Base-by-base conservation (phyloP, 2,797 vertebrate species). In the Sebastes reedi region DNA sequence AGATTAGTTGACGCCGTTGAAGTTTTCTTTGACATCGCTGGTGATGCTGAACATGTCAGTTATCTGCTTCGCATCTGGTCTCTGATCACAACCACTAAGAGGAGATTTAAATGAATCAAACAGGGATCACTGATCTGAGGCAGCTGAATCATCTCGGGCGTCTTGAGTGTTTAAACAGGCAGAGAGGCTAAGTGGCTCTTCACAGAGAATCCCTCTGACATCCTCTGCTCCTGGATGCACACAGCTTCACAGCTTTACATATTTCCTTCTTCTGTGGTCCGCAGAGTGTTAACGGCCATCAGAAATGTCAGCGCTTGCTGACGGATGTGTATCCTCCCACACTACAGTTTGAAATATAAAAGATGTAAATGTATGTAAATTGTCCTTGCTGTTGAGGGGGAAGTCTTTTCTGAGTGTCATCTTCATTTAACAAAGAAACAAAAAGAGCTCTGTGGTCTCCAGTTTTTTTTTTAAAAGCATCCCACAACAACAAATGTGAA, bases 301-400 rank as follows among this genome's bases (percentile, higher is more conserved):
- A 87, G 75, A 82, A 70, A 61, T 54, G 89, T 85, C 82, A 80
- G 69, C 4, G 0, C n/a, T 54, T 6, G 32, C 46, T 60, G 82
- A 86, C 32, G 56, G 77, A 85, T 69, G 80, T 11, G 73, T 7
- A 52, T 86, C 84, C 86, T 74, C 83, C 88, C 67, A 86, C 88
- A 10, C 34, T 5, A 3, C n/a, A n/a, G 50, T 46, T 39, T 52
- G 42, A 81, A 85, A 77, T 32, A 67, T 62, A 78, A 80, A 75
- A 78, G 58, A 90, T 84, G 87, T 60, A 87, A 88, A 87, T 80
- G 29, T 77, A 91, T 88, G 81, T 56, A 87, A 82, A 91, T 88
- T 56, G 36, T 64, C 36, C 10, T 29, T 52, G 59, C 46, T 60
- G 72, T 79, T 61, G 69, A 69, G 75, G 25, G 79, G 61, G 66